phyloP scores from a whole-genome alignment of 92 coral and sea anemone genomes.

The Anthopleura xanthogrammica region DNA sequence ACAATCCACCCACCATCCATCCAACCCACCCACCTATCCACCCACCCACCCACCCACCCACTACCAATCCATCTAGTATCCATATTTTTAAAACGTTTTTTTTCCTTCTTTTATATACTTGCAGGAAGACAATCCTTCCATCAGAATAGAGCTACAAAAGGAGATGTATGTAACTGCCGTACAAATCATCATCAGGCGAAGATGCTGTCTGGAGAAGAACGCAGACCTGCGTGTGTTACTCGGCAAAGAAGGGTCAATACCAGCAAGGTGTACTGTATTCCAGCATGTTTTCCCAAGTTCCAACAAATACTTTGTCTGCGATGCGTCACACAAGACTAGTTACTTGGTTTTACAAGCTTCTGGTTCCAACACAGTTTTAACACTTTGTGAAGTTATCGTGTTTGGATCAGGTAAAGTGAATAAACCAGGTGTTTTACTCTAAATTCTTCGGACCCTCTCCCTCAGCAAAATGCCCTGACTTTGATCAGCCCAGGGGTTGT shows the following conservation, averaged over 20 bases:
- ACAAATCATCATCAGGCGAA: conserved; percentile 39
- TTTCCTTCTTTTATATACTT: neutral
- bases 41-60: too few relatives aligned
- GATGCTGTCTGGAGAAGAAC: conserved; percentile 46
- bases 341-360: conserved; percentile 34
- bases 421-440: too few relatives aligned
- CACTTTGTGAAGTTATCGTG: conserved; percentile 60
- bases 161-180: conserved; percentile 36
- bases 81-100: too few relatives aligned
- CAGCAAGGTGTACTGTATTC: conserved; percentile 43
- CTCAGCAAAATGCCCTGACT: too few relatives aligned
- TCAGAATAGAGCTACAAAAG: conserved; percentile 45
- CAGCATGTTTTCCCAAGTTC: conserved; percentile 16
- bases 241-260: conserved; percentile 14
- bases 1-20: too few relatives aligned
- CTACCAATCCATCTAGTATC: too few relatives aligned
- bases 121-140: conserved; percentile 32
- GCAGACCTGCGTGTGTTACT: conserved; percentile 36
- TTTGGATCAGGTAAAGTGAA: conserved; percentile 46
- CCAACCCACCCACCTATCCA: too few relatives aligned
- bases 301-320: conserved; percentile 42
- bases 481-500: too few relatives aligned
- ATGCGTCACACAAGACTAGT: conserved; percentile 40
- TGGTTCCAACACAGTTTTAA: conserved; percentile 11
- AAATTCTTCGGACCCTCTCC: too few relatives aligned